These are phyloP conservation scores for Tragelaphus oryx DNA, from an alignment of 2,797 vertebrate species.

Conservation along the genomic window DNA sequence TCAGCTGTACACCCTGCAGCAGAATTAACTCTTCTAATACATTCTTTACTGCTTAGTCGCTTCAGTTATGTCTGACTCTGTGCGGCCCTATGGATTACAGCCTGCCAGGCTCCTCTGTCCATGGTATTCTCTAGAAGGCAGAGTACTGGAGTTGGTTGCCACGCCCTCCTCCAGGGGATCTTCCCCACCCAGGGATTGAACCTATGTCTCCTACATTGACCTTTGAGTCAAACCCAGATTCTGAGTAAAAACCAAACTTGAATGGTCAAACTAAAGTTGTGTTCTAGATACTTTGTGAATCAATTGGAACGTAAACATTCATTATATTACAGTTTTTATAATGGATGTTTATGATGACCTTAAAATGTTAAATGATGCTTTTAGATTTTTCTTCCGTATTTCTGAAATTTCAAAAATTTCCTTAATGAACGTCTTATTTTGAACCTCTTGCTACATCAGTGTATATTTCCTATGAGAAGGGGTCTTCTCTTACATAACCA, in stretches of 20 bases:
- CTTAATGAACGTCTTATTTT: background rate
- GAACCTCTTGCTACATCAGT: background rate
- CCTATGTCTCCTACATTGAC: background rate
- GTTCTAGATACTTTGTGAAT: background rate
- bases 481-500: background rate
- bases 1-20: background rate
- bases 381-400: background rate
- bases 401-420: background rate
- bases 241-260: constrained; percentile 27
- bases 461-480: constrained; percentile 9
- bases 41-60: background rate
- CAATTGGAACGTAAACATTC: background rate
- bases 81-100: background rate
- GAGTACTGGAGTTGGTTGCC: background rate
- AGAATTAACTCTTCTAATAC: background rate
- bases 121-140: background rate
- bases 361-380: background rate
- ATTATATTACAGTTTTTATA: background rate
- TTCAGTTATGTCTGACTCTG: background rate
- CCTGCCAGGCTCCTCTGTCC: background rate
- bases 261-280: background rate
- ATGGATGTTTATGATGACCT: background rate
- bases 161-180: background rate
- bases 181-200: background rate
- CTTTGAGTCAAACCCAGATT: constrained; percentile 30